A percentile compares a stretch with the other conserved stretches of the same genome.
phyloP scores from a whole-genome alignment of 2,888 invertebrate genomes.

The Scaptomyza cyrtandrae region DNA sequence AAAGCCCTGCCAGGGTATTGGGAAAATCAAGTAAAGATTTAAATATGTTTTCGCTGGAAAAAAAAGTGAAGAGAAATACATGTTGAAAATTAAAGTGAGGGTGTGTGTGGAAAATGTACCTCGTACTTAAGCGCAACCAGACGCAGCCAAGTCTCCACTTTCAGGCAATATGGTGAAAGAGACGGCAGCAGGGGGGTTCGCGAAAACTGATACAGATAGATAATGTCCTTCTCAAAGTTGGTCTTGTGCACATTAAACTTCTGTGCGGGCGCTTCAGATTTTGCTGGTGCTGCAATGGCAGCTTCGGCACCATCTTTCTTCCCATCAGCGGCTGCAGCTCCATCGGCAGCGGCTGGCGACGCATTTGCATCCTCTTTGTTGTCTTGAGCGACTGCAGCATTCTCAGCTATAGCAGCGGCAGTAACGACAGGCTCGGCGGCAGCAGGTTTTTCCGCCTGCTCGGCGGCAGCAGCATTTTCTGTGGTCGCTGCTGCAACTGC shows the following conservation, averaged over 20 bases:
- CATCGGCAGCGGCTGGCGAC: slow-evolving; percentile 76
- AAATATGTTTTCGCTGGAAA: slow-evolving; percentile 36
- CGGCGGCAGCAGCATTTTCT: slow-evolving; percentile 71
- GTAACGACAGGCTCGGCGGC: slow-evolving; percentile 83
- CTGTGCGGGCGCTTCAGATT: slow-evolving; percentile 87
- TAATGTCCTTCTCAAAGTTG: slow-evolving; percentile 95
- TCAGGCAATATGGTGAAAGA: slow-evolving; percentile 96
- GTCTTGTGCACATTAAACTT: slow-evolving; percentile 93
- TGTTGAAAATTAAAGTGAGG: slow-evolving; percentile 28
- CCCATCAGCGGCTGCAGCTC: slow-evolving; percentile 51
- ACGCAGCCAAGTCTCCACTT: slow-evolving; percentile 98
- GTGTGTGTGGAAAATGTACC: slow-evolving; percentile 86
- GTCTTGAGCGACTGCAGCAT: slow-evolving; percentile 78
- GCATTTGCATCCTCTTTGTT: slow-evolving; percentile 85
- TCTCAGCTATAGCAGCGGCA: slow-evolving; percentile 55
- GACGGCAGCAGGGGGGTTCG: slow-evolving; percentile 95
- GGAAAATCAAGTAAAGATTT: slow-evolving; percentile 35
- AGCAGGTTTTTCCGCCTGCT: slow-evolving; percentile 65
- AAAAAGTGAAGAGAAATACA: slow-evolving; percentile 1
- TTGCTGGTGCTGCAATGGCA: slow-evolving; percentile 67
- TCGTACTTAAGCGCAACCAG: slow-evolving; percentile 96
- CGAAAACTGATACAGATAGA: slow-evolving; percentile 97
- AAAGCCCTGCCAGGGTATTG: slow-evolving; percentile 53
- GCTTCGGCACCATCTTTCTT: slow-evolving; percentile 30
- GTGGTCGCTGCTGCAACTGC: slow-evolving; percentile 82